phyloP scores from a whole-genome alignment of 37 sponge, comb jelly and placozoan genomes.

The Beroe forskalii region DNA sequence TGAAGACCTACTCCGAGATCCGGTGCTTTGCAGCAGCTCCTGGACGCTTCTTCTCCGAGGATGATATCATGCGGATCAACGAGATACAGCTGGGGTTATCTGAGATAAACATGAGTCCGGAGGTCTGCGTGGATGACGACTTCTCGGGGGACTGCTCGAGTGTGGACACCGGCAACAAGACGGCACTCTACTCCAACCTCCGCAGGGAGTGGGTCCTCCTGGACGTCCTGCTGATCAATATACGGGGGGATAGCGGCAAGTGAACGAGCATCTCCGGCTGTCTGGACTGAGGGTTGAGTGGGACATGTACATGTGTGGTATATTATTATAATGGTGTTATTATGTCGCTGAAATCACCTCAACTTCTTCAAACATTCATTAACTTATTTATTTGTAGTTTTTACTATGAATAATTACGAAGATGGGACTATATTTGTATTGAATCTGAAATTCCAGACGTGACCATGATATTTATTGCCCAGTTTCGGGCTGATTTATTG shows the following conservation, averaged over 20 bases:
- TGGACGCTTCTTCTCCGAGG: background rate
- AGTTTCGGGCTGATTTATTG: too few relatives aligned
- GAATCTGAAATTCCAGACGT: too few relatives aligned
- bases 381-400: too few relatives aligned
- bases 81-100: constrained; percentile 6
- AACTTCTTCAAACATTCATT: too few relatives aligned
- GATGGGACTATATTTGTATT: too few relatives aligned
- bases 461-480: too few relatives aligned
- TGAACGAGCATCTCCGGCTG: too few relatives aligned
- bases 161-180: background rate
- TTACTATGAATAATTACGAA: too few relatives aligned
- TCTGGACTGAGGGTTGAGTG: too few relatives aligned
- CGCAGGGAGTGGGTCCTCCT: constrained; percentile 13
- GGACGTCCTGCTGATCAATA: background rate
- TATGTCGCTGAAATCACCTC: too few relatives aligned
- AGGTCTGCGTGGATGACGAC: constrained; percentile 42
- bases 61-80: constrained; percentile 16
- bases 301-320: too few relatives aligned
- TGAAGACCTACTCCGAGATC: constrained; percentile 9
- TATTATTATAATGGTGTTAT: too few relatives aligned
- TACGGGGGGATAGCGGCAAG: background rate
- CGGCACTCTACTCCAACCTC: background rate
- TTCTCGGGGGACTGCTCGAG: constrained; percentile 2
- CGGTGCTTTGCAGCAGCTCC: constrained; percentile 4
- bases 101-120: constrained; percentile 36